Percentiles rank a stretch among this genome's conserved stretches.
These are phyloP conservation scores for Podiceps cristatus DNA, from an alignment of 2,113 vertebrate species.

Conservation along the genomic window DNA sequence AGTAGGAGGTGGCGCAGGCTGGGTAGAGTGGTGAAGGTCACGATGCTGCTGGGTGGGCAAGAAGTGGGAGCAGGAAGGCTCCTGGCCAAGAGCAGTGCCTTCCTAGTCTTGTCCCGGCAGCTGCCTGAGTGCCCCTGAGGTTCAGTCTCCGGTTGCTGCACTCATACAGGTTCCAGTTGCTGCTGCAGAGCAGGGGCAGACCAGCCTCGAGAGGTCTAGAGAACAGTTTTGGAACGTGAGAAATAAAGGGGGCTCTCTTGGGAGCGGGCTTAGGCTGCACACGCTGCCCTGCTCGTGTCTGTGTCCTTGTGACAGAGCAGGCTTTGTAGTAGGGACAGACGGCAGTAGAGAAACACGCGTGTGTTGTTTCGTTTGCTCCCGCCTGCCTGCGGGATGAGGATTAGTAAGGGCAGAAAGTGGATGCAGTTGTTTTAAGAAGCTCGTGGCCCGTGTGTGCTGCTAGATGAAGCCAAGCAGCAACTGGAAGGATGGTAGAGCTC, in stretches of 20 bases:
- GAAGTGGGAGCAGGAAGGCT: neutral
- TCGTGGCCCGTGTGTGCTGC: neutral
- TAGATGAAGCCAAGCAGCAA: neutral
- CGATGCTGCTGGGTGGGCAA: neutral
- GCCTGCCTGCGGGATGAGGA: rapidly evolving
- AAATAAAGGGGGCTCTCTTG: neutral
- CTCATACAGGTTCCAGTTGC: neutral
- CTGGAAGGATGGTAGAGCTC: neutral
- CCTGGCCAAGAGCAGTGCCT: neutral
- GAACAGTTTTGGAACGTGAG: neutral
- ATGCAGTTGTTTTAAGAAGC: neutral
- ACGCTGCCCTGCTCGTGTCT: neutral
- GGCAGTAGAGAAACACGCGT: neutral
- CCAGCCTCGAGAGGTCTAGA: neutral
- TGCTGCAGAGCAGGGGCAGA: neutral
- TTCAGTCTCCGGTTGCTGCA: neutral
- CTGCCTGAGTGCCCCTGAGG: neutral
- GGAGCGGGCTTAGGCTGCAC: neutral
- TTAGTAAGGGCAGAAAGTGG: neutral
- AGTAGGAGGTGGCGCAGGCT: neutral
- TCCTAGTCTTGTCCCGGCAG: neutral
- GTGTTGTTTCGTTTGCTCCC: neutral
- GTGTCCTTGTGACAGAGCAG: neutral
- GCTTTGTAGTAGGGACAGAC: neutral
- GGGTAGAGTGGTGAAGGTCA: neutral